Base-by-base conservation (phyloP, 2,888 invertebrate species). In the Synanthedon myopaeformis region DNA sequence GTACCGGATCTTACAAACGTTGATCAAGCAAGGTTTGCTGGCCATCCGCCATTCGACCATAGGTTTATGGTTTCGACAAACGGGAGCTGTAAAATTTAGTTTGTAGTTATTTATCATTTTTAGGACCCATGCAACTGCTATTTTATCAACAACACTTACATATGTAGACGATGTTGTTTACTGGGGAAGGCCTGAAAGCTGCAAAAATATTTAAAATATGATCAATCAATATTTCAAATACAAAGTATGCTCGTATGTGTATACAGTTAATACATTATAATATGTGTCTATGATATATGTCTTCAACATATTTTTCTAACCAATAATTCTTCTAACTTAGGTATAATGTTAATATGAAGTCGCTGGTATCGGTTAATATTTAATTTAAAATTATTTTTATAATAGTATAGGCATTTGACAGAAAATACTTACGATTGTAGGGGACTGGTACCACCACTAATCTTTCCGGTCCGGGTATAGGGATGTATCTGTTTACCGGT, bases 1-100 rank as follows among this genome's bases (percentile, higher is more conserved):
- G 65, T 76, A 85, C 57, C 68, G 65, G 54, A 85, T 57, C 55
- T 66, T 80, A 72, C 84, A 85, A 3, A 75, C 57, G 58, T 71
- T 61, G n/a, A 75, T 51, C 3, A 58, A 58, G 63, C 84, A 85
- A 0, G 52, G 19, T n/a, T 74, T 66, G 10, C 66, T 70, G 8
- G 77, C 72, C 0, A 70, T 8, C 0, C 52, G 55, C 74, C 83
- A 84, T 1, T 78, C 74, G 52, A 63, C 59, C 48, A 76, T 55
- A 0, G 69, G 82, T 4, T 53, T 52, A 1, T 66, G 66, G 6
- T 59, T 56, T 62, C 74, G 70, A 63, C 84, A 84, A n/a, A 69
- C 53, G 1, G 80, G 80, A 11, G 75, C 82, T 83, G 63, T 2
- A 19, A 55, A 54, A 52, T 51, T 12, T 0, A 51, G 0, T 12